These are phyloP conservation scores for Anadara kagoshimensis DNA, from an alignment of 1,140 invertebrate genomes.

Conservation along the genomic window DNA sequence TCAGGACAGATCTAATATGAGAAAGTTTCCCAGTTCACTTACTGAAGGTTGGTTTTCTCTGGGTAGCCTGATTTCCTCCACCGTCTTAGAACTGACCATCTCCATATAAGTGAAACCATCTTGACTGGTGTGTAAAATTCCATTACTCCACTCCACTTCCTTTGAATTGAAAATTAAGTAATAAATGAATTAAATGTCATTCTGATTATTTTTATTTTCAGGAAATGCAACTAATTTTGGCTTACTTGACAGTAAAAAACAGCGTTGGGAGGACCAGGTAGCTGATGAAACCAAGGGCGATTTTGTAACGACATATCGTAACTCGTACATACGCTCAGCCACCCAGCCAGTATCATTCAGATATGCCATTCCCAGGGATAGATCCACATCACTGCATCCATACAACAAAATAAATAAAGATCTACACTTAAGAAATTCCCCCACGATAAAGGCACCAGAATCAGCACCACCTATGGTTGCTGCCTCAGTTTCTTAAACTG, in stretches of 20 bases:
- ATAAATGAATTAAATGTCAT: too few species aligned
- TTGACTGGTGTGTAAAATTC: too few species aligned
- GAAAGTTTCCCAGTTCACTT: too few species aligned
- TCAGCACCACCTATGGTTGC: slow-evolving; percentile 13
- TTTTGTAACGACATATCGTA: slow-evolving; percentile 46
- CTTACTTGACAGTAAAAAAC: slow-evolving; percentile 39
- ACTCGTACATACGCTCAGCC: slow-evolving; percentile 24
- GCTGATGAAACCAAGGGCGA: slow-evolving; percentile 51
- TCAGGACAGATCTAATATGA: too few species aligned
- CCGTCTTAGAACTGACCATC: too few species aligned
- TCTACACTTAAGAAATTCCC: slow-evolving; percentile 39
- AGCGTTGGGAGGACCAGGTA: slow-evolving; percentile 44
- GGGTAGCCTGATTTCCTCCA: too few species aligned
- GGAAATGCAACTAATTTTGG: slow-evolving; percentile 55
- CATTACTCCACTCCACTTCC: too few species aligned
- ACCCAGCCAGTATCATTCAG: slow-evolving; percentile 25
- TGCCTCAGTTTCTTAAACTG: too few species aligned
- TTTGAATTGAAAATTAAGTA: too few species aligned
- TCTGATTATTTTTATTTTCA: slow-evolving; percentile 30
- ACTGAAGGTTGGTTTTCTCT: too few species aligned
- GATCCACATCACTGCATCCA: slow-evolving; percentile 50
- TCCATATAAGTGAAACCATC: too few species aligned
- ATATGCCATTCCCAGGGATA: slow-evolving; percentile 44
- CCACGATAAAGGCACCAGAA: slow-evolving; percentile 43
- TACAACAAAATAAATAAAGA: slow-evolving; percentile 53